A percentile compares a stretch with the other conserved stretches of the same genome.
phyloP scores from a whole-genome alignment of 2,797 vertebrate species.

The Siniperca scherzeri region DNA sequence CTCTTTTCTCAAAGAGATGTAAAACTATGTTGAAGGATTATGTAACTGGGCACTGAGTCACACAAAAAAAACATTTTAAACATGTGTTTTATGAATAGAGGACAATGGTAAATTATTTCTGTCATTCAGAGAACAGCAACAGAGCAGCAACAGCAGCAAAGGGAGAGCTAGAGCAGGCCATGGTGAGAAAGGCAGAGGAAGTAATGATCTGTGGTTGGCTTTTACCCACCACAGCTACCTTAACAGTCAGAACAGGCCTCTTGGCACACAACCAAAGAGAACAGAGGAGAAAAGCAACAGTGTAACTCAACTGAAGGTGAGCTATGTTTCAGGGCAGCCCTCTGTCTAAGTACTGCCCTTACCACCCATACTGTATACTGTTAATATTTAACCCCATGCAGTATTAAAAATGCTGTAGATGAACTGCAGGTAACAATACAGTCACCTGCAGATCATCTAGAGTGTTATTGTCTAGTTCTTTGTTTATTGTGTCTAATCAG shows the following conservation, averaged over 20 bases:
- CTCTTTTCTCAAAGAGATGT: constrained; percentile 5
- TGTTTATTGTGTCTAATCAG: background rate
- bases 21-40: background rate
- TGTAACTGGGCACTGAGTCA: background rate
- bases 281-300: background rate
- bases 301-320: constrained; percentile 12
- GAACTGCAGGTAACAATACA: too few species aligned
- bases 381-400: background rate
- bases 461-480: background rate
- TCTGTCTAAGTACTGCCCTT: background rate
- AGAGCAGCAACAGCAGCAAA: constrained; percentile 43
- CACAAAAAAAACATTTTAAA: background rate
- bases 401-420: background rate
- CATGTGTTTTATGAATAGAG: constrained; percentile 1
- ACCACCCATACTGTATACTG: background rate
- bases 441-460: background rate
- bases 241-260: constrained; percentile 35
- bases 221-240: constrained; percentile 39
- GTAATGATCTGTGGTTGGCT: constrained; percentile 60
- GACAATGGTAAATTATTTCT: constrained; percentile 6
- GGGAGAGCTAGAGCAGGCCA: constrained; percentile 53
- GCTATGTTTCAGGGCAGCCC: background rate
- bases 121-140: constrained; percentile 45
- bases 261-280: constrained; percentile 3
- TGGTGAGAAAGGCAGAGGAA: constrained; percentile 69